Base-by-base conservation (phyloP, 2,797 vertebrate species). In the Neomorphus geoffroyi region DNA sequence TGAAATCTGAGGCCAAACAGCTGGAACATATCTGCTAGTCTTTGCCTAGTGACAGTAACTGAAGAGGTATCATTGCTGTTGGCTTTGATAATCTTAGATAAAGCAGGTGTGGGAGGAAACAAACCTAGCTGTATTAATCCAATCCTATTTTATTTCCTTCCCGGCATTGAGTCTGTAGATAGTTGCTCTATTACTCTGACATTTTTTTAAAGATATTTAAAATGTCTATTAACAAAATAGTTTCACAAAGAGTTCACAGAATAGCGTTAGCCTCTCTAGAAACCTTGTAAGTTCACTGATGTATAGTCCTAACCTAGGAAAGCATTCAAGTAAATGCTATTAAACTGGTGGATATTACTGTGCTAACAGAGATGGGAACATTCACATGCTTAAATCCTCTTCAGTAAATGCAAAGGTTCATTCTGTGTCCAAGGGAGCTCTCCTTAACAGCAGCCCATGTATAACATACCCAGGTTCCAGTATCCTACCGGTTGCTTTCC, bases 1-100 rank as follows among this genome's bases (percentile, higher is more conserved):
- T 61, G 80, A 93, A 95, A 92, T 80, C 84, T 46, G 82, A 90
- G 74, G 91, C 88, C 88, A 90, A 91, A 81, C 51, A 88, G 86
- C 75, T 92, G 77, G 86, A 90, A 93, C 1, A 4, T 17, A 56
- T 66, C 80, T 1, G 13, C 50, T 16, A 22, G 41, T 72, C 53
- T 85, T 81, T 90, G 80, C 82, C 79, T 41, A 30, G 78, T 61
- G 84, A 80, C 88, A 93, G 75, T 72, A 93, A 82, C 69, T 88
- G 91, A 96, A 78, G 78, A 90, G 81, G 46, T 66, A 50, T 81
- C 71, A 10, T 60, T 90, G 91, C 60, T 77, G 26, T 18, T 94
- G 88, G 77, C 80, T 88, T 82, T 88, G 57, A 88, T 86, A 90
- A 82, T 89, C 86, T 92, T 6, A 69, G 83, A 92, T 84, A 82